Base-by-base conservation (phyloP, 2,888 invertebrate genomes). In the Pheosia gnoma region DNA sequence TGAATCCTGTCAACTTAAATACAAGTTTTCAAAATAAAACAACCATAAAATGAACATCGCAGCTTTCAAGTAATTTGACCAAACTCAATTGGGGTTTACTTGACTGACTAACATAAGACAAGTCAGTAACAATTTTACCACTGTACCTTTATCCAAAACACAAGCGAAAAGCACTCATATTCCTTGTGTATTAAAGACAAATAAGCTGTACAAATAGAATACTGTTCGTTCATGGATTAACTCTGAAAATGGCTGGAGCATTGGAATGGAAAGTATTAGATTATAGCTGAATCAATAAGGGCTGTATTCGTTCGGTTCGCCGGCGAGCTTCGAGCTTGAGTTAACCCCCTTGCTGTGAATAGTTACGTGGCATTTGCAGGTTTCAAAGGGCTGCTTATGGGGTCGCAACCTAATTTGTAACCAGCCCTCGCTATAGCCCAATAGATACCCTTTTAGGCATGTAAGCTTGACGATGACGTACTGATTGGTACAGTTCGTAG, bases 241-340 rank as follows among this genome's bases (percentile, higher is more conserved):
- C 58, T 43, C 43, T 69, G 57, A 57, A 61, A 68, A 72, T 70
- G 60, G 67, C 70, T 71, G 59, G 64, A 77, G 74, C 79, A 76
- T 70, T 66, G 68, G 67, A 77, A 75, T 59, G 82, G 77, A 82
- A 81, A 72, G 63, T 77, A 83, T 83, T 81, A 77, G 78, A 82
- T 83, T 81, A 81, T 79, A 71, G 72, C 76, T 65, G 76, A 81
- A 81, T 78, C 80, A 79, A 79, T 80, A 78, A 71, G 63, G 72
- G 70, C 59, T 43, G 52, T 63, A 59, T 68, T 74, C 74, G 67
- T 58, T 69, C 66, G 59, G 57, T 74, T 71, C 64, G 68, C 69
- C 70, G 66, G 53, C 63, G 67, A 65, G 71, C 58, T 76, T 77
- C 57, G 69, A 72, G 76, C 69, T 62, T 61, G 71, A 74, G 70